Evolutionary conservation across 2,113 vertebrate genomes (phyloP), one percentile per base, ranked within the genome.

Genomic region (Platichthys stellatus): DNA sequence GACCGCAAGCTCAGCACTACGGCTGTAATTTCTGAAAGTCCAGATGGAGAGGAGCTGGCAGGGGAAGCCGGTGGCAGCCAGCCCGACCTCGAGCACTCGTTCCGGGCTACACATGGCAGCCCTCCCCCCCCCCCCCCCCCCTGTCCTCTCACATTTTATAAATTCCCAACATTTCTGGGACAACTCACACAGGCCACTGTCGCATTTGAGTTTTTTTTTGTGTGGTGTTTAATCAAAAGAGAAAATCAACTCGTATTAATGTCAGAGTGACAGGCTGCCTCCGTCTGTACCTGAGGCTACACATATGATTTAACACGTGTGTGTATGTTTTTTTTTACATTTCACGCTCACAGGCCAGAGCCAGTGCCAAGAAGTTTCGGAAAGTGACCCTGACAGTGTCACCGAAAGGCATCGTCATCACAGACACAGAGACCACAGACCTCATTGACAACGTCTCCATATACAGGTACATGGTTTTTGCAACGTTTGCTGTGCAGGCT

Each of bases 311-410:
- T 81, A 61, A 23, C 21, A 24, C 56, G 12, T 67, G 1, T 20
- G 13, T 51, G 7, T 35, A 5, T 31, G 6, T 31, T 5, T 71
- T 3, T 21, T 67, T n/a, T 74, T 69, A 9, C 84, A 40, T 82
- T 68, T 81, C 15, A 26, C 20, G 23, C 74, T 64, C 54, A 62
- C 91, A 97, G 97, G 96, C 97, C 82, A 94, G 94, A 49, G 95
- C 94, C 2, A 90, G 95, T 31, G 92, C 95, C 17, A 96, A 96
- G 90, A 97, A 97, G 93, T 96, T 97, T 80, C 95, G 93, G 66
- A 97, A 97, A 92, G 96, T 97, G 68, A 95, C 96, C 3, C 80
- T 97, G 82, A 97, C 94, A 0, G 94, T 97, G 47, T 97, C 96
- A 2, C 95, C 96, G 0, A 95, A 95, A 82, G 96, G 97, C 71